Evolutionary conservation across 2,888 invertebrate species (phyloP), one percentile per base, ranked within the genome.

Genomic region (Metalampra italica): DNA sequence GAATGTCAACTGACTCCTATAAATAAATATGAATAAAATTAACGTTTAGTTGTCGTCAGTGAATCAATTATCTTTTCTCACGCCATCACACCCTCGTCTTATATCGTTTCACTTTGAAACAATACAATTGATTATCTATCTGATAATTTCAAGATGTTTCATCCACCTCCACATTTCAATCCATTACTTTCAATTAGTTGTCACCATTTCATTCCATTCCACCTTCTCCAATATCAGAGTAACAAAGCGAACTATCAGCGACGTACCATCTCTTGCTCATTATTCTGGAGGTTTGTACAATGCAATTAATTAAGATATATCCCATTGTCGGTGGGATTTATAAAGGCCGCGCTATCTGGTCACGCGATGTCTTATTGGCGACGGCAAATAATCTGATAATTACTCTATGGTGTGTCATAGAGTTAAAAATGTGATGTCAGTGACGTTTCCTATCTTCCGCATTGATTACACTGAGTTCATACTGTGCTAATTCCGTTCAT

Each of bases 221-320:
- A 39, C 39, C 39, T 39, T 39, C 13, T 9, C 39, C 39, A 15
- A 39, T 39, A 14, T 13, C 8, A 39, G 39, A 5, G 39, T 22
- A 14, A 13, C 39, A n/a, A 12, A 37, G 13, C 39, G 9, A 14
- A 39, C 37, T 37, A 39, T 39, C 39, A 9, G 7, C 39, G 30
- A 37, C 22, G n/a, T 43, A 55, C 58, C 56, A 75, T 69, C 71
- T 58, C 51, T 71, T 65, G 67, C 68, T 64, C 57, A 55, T 67
- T 67, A 67, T 60, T 58, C 49, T 32, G 32, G 12, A 38, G 45
- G 13, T 51, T 53, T 52, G 54, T 58, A 64, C 68, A 71, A 68
- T 68, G 69, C 68, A 72, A 75, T 76, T 76, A 77, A 76, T 77
- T 77, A 75, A 75, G 69, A 71, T 67, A 62, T 62, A 60, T 61